These are phyloP conservation scores for Oreocharis arfaki DNA, from an alignment of 2,113 vertebrate genomes.

Conservation along the genomic window DNA sequence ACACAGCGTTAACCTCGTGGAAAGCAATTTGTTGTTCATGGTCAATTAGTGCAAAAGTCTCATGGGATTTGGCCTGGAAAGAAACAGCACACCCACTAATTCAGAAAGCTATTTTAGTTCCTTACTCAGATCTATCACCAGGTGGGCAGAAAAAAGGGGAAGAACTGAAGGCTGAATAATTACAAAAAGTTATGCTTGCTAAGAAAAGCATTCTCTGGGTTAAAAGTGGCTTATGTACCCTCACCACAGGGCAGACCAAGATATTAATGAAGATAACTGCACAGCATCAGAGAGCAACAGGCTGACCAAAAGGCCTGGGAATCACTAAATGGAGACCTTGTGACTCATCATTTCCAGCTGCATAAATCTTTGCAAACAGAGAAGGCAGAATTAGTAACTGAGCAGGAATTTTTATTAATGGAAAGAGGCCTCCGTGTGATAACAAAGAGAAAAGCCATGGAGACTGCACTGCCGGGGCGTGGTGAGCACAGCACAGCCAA, in stretches of 20 bases:
- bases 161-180: background rate
- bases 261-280: background rate
- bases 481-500: background rate
- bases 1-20: rapidly evolving
- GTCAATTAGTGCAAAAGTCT: background rate
- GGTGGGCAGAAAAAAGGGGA: background rate
- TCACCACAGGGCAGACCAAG: background rate
- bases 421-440: background rate
- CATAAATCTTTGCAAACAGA: background rate
- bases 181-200: background rate
- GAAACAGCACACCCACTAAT: background rate
- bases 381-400: background rate
- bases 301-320: background rate
- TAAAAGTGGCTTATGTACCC: background rate
- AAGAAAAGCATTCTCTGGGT: background rate
- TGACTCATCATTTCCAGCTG: conserved; percentile 7
- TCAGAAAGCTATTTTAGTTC: background rate
- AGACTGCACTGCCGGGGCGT: background rate
- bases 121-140: background rate
- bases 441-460: background rate
- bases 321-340: background rate
- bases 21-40: background rate
- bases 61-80: background rate
- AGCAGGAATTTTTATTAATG: background rate
- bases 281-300: background rate